A percentile compares a stretch with the other conserved stretches of the same genome.
Evolutionary conservation across 1,140 invertebrate species (phyloP).

Genomic region (Teleogryllus occipitalis): DNA sequence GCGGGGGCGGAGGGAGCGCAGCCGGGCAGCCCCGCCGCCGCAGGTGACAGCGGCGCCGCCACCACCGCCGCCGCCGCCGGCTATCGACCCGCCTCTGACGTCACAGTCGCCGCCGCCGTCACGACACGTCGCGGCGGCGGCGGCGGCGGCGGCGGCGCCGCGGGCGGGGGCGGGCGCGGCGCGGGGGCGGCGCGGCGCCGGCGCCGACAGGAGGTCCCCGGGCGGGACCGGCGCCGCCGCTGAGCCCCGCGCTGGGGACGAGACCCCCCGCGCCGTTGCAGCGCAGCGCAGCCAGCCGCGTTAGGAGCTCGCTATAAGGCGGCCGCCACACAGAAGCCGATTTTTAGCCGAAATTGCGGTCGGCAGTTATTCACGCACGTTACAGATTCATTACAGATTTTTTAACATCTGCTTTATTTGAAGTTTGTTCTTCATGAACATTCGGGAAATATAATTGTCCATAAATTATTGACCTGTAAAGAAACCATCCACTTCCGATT

Average conservation of each 20-base stretch:
- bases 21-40: slow-evolving; percentile 19
- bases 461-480: too few relatives aligned
- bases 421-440: too few relatives aligned
- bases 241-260: background rate
- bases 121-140: background rate
- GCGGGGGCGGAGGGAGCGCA: too few relatives aligned
- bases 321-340: too few relatives aligned
- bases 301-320: background rate
- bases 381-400: too few relatives aligned
- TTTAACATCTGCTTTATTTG: too few relatives aligned
- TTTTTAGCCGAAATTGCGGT: too few relatives aligned
- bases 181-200: background rate
- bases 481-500: too few relatives aligned
- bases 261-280: background rate
- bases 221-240: slow-evolving; percentile 16
- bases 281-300: background rate
- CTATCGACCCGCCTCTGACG: background rate
- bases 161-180: slow-evolving; percentile 17
- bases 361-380: too few relatives aligned
- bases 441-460: too few relatives aligned
- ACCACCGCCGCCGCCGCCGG: slow-evolving; percentile 19
- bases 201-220: background rate
- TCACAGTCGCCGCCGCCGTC: slow-evolving; percentile 1
- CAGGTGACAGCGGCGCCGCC: slow-evolving; percentile 29
- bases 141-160: background rate